Evolutionary conservation across 2,113 vertebrate species (phyloP).

Genomic region (Microcebus ravelobensis): DNA sequence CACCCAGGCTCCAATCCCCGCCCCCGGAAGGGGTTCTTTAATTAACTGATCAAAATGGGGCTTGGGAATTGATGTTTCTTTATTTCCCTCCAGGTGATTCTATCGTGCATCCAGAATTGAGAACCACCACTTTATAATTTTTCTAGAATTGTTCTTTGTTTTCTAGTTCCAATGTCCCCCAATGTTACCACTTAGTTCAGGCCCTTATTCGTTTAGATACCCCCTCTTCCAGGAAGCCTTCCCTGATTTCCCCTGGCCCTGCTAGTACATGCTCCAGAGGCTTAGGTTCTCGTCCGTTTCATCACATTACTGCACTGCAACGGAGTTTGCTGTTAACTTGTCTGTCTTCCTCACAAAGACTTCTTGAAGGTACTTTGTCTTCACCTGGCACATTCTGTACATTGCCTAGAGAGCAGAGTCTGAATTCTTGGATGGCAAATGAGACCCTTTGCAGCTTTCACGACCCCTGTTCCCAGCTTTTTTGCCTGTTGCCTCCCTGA

Average conservation of each 20-base stretch:
- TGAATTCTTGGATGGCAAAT: background rate
- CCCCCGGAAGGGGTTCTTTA: background rate
- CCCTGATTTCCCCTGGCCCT: background rate
- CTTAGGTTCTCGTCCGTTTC: background rate
- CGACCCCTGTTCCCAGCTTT: background rate
- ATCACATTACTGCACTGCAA: background rate
- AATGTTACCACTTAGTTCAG: background rate
- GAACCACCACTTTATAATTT: background rate
- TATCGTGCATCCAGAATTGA: background rate
- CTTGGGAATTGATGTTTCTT: background rate
- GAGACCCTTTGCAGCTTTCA: background rate
- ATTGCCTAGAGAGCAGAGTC: background rate
- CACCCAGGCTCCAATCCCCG: background rate
- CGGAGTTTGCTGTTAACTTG: background rate
- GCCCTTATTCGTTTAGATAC: background rate
- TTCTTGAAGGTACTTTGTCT: background rate
- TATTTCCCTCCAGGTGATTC: background rate
- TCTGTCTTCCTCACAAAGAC: background rate
- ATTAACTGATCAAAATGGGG: background rate
- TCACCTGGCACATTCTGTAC: background rate
- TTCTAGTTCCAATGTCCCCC: background rate
- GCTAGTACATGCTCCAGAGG: background rate
- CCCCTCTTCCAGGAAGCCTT: background rate
- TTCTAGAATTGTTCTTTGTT: background rate
- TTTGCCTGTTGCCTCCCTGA: background rate